These are phyloP conservation scores for Cyprinella venusta DNA, from an alignment of 2,797 vertebrate genomes.

Conservation along the genomic window DNA sequence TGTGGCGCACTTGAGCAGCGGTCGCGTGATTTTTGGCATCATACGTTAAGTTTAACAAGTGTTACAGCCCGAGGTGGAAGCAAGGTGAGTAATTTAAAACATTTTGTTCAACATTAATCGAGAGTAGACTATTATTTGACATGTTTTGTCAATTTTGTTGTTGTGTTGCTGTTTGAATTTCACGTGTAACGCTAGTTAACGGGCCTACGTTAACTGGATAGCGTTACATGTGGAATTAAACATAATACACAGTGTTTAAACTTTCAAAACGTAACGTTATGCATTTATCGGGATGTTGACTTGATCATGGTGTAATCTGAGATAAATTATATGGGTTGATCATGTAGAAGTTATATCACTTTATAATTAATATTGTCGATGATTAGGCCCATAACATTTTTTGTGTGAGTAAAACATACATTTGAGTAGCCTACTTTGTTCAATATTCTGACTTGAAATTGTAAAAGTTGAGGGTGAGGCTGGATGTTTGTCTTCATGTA, in stretches of 20 bases:
- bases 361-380: no score
- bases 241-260: background rate
- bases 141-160: background rate
- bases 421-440: background rate
- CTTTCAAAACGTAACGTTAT: background rate
- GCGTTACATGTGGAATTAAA: no score
- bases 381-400: background rate
- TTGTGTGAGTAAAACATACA: background rate
- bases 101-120: background rate
- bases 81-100: background rate
- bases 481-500: background rate
- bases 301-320: background rate
- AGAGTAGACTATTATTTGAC: no score
- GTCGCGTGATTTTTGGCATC: background rate
- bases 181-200: background rate
- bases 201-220: no score
- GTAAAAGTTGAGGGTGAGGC: background rate
- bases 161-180: background rate
- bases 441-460: background rate
- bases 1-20: background rate
- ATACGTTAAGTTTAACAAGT: background rate
- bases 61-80: background rate
- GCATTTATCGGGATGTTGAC: background rate
- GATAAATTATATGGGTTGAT: background rate
- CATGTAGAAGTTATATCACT: background rate